A percentile compares a stretch with the other conserved stretches of the same genome.
Evolutionary conservation across 2,113 vertebrate genomes (phyloP).

Genomic region (Capra hircus): DNA sequence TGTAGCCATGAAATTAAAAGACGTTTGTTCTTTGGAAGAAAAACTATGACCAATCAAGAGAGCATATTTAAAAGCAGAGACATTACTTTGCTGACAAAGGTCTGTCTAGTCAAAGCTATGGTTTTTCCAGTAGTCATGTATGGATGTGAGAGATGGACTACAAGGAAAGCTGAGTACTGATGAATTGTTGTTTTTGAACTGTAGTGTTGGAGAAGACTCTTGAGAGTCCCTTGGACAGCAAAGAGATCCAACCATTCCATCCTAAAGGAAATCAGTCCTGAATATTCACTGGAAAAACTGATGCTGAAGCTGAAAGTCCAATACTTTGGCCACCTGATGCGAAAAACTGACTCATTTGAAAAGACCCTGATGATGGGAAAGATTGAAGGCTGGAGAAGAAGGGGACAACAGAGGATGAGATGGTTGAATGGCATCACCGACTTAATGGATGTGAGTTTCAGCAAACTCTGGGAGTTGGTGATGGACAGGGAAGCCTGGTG

Average conservation of each 20-base stretch:
- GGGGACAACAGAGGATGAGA: neutral
- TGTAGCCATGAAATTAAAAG: neutral
- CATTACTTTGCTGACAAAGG: neutral
- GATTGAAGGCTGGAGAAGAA: neutral
- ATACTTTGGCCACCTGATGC: neutral
- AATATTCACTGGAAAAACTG: neutral
- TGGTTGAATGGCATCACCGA: neutral
- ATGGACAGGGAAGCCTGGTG: neutral
- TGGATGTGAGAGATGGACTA: neutral
- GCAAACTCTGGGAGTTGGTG: neutral
- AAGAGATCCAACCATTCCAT: neutral
- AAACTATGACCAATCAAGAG: neutral
- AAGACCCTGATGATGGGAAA: neutral
- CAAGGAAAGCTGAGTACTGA: neutral
- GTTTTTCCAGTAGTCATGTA: neutral
- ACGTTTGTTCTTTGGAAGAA: neutral
- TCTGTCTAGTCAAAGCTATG: neutral
- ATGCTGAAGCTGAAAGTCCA: neutral
- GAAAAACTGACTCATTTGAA: neutral
- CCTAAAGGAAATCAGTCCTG: neutral
- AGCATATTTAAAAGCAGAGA: neutral
- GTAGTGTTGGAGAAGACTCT: neutral
- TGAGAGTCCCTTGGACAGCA: neutral
- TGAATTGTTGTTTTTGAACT: neutral
- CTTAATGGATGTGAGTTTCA: neutral